Base-by-base conservation (phyloP, 2,888 invertebrate species). In the Cyrtodaria siliqua region DNA sequence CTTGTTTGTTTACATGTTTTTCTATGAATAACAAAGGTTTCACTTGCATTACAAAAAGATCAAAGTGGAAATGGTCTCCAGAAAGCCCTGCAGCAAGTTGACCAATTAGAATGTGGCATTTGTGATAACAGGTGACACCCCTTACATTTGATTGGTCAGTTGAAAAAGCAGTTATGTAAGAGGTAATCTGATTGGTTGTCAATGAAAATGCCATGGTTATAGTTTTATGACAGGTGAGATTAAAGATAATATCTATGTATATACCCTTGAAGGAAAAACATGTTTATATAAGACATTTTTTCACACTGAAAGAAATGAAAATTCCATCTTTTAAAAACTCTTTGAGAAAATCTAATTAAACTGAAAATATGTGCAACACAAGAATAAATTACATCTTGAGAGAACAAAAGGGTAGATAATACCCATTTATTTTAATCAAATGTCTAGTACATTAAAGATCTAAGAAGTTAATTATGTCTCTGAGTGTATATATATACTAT, bases 71-170 rank as follows among this genome's bases (percentile, higher is more conserved):
- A 44, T 44, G 44, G 9, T 16, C 16, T 9, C 16, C 3, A 20
- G 20, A 26, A 18, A 44, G 44, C 62, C 73, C 73, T 67, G n/a
- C 42, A 61, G 73, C 62, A 20, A 49, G 42, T 68, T 12, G 57
- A 57, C 73, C 73, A 73, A 73, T 73, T 50, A 56, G 52, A 67
- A 29, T 47, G 44, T 26, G 61, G 67, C 50, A 62, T 62, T 50
- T 29, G 29, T 3, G 55, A 49, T 52, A 64, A 23, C 52, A 52
- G 64, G 59, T 60, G 64, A 71, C 72, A 64, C 66, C 72, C 59
- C 59, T 59, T 49, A 8, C 29, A 53, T 70, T 40, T 70, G 56
- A 70, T 70, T 70, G 55, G 70, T 44, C 50, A 47, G 60, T 33
- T 59, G 24, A 18, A 1, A 38, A 9, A 9, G 20, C 44, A 57